These are phyloP conservation scores for Oncorhynchus masou DNA, from an alignment of 2,113 vertebrate genomes.

Conservation along the genomic window DNA sequence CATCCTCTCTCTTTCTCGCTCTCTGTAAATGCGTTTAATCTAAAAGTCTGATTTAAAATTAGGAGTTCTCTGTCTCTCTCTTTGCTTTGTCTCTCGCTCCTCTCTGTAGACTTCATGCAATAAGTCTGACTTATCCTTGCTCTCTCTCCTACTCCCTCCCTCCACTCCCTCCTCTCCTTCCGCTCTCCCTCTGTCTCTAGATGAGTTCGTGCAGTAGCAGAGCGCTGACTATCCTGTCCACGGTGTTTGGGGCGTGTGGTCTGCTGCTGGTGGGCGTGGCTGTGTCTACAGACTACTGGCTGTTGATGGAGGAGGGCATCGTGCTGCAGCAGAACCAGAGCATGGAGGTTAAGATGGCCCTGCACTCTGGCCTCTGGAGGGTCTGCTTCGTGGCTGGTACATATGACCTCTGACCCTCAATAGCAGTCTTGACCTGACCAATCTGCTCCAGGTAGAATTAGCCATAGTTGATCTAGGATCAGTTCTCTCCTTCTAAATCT, in stretches of 20 bases:
- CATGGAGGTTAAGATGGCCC: conserved; percentile 90
- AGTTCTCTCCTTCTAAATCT: too few relatives aligned
- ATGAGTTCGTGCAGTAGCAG: conserved; percentile 93
- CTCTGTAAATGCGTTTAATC: background rate
- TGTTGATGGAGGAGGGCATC: conserved; percentile 90
- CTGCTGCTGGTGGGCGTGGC: conserved; percentile 89
- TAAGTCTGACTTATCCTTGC: background rate
- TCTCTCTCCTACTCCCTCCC: background rate
- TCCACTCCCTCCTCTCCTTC: conserved; percentile 7
- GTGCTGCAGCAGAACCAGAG: conserved; percentile 91
- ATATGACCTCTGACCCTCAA: background rate
- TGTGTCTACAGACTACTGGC: conserved; percentile 93
- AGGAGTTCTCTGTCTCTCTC: too few relatives aligned
- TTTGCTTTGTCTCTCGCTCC: too few relatives aligned
- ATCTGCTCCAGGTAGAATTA: too few relatives aligned
- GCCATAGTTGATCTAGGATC: too few relatives aligned
- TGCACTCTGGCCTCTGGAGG: conserved; percentile 91
- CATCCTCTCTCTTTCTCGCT: background rate
- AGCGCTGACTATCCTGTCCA: conserved; percentile 90
- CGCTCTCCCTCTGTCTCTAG: conserved; percentile 50
- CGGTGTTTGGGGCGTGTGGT: conserved; percentile 88
- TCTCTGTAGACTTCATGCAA: background rate
- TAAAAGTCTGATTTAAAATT: too few relatives aligned
- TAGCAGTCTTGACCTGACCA: too few relatives aligned
- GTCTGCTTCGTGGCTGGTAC: conserved; percentile 91